phyloP scores from a whole-genome alignment of 2,888 invertebrate species.

The Pheosia tremula region DNA sequence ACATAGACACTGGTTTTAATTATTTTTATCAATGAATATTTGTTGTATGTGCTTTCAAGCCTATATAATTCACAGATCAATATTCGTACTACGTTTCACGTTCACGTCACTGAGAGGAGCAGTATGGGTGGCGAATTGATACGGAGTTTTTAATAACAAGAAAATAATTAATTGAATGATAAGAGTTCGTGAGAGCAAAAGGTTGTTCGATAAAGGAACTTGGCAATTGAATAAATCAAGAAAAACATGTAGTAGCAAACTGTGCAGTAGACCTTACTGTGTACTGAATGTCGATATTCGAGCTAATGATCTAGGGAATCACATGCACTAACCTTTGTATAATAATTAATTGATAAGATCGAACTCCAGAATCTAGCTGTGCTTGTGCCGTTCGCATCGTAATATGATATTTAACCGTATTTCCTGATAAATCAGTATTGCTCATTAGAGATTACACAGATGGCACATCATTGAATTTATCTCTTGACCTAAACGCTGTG shows the following conservation, averaged over 20 bases:
- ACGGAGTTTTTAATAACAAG: constrained; percentile 38
- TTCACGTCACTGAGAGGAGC: constrained; percentile 28
- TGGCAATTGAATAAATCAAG: constrained; percentile 36
- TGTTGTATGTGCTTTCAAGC: constrained; percentile 13
- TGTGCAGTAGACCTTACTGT: constrained; percentile 14
- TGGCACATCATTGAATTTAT: constrained; percentile 17
- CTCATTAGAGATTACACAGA: constrained; percentile 2
- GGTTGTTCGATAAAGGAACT: constrained; percentile 44
- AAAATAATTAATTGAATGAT: constrained; percentile 57
- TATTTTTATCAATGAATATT: constrained; percentile 18
- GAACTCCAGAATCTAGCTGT: constrained; percentile 35
- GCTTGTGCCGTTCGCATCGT: constrained; percentile 24
- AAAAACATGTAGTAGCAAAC: constrained; percentile 30
- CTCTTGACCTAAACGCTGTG: constrained; percentile 31
- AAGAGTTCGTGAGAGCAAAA: constrained; percentile 49
- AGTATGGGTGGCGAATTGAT: constrained; percentile 36
- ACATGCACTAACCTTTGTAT: constrained; percentile 20
- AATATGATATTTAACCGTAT: constrained; percentile 34
- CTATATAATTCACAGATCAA: constrained; percentile 17
- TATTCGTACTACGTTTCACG: constrained; percentile 8
- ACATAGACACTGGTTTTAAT: constrained; percentile 21
- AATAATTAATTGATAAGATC: constrained; percentile 37
- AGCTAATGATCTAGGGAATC: constrained; percentile 17
- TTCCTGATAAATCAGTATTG: constrained; percentile 19
- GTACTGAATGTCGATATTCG: constrained; percentile 20